phyloP scores from a whole-genome alignment of 2,888 invertebrate species.

The Seira ritae region DNA sequence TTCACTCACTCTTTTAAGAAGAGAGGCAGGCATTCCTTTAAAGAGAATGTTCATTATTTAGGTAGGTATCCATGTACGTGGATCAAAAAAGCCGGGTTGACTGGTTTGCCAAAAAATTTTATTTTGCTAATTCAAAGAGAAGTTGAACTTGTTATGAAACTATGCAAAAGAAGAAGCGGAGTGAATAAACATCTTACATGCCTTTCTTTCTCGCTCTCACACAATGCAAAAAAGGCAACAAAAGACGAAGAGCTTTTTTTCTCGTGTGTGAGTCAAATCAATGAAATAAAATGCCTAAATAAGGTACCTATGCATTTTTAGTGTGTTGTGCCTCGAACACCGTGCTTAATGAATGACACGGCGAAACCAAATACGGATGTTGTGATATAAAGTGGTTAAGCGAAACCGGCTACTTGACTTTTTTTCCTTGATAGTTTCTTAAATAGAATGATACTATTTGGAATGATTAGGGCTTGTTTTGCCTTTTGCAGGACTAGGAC shows the following conservation, averaged over 20 bases:
- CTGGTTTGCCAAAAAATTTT: slow-evolving; percentile 30
- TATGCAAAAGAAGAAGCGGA: background rate
- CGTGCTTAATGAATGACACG: slow-evolving; percentile 25
- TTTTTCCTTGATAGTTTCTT: background rate
- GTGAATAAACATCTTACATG: background rate
- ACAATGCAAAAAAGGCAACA: background rate
- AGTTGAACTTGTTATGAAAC: slow-evolving; percentile 8
- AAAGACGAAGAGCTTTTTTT: background rate
- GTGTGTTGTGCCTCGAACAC: background rate
- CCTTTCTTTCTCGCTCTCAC: background rate
- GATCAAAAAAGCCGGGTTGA: slow-evolving; percentile 22
- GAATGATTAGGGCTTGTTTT: too few species aligned
- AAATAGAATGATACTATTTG: too few species aligned
- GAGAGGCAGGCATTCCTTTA: background rate
- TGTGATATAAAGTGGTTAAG: slow-evolving; percentile 21
- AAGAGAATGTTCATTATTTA: background rate
- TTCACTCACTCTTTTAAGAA: background rate
- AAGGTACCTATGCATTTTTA: slow-evolving; percentile 11
- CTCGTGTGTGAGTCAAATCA: background rate
- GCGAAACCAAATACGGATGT: slow-evolving; percentile 12
- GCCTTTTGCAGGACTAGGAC: too few species aligned
- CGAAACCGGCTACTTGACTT: slow-evolving; percentile 30
- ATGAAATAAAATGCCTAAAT: slow-evolving; percentile 8
- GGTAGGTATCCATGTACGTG: background rate
- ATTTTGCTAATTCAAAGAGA: slow-evolving; percentile 19